A percentile compares a stretch with the other conserved stretches of the same genome.
Conservation (phyloP, 2,888 invertebrate species). For the Epirrhoe tristata region DNA sequence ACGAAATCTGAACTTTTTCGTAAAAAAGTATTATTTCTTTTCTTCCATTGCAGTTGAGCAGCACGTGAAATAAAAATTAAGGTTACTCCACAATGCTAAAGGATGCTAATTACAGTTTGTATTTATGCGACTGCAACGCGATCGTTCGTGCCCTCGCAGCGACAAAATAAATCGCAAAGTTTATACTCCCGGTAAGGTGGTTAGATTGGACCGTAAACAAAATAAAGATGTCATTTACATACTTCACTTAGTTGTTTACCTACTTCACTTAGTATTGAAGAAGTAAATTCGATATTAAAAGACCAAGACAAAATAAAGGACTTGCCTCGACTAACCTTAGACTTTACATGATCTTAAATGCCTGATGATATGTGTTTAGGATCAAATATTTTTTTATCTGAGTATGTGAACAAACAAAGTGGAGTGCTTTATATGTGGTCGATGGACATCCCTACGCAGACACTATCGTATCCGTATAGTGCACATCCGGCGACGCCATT, state of each 20-base stretch:
- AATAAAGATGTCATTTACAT: neutral
- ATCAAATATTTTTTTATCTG: no score
- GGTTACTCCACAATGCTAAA: constrained; percentile 51
- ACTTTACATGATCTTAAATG: no score
- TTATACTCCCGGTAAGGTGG: constrained; percentile 50
- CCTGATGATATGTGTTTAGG: no score
- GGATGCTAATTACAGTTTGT: constrained; percentile 76
- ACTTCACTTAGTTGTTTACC: no score
- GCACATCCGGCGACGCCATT: no score
- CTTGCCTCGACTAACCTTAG: no score
- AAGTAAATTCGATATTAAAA: no score
- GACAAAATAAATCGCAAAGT: constrained; percentile 65
- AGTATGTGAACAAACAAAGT: no score
- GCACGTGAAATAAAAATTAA: constrained; percentile 70
- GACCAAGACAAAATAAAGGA: no score
- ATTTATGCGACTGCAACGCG: constrained; percentile 75
- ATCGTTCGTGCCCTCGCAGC: constrained; percentile 58
- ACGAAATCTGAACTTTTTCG: neutral
- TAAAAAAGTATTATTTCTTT: neutral
- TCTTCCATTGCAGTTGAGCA: constrained; percentile 43
- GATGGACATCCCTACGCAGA: no score
- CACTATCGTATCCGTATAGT: no score
- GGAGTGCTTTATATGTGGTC: no score
- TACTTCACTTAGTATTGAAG: neutral
- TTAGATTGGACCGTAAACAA: constrained; percentile 38